These are phyloP conservation scores for Ptychobarbus kaznakovi DNA, from an alignment of 2,797 vertebrate species.

Conservation along the genomic window DNA sequence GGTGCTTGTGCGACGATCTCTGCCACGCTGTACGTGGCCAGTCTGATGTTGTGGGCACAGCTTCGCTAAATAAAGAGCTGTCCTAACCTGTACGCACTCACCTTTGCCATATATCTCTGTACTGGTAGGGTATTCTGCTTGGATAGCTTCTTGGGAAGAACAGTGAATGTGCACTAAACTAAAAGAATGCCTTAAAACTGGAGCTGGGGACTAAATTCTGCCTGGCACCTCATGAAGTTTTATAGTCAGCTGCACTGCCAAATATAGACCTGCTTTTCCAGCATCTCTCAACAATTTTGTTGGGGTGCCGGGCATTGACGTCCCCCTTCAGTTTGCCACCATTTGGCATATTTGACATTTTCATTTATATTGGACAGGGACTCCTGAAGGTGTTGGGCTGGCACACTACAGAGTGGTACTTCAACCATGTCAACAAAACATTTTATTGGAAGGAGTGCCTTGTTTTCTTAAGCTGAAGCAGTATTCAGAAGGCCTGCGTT, in stretches of 20 bases:
- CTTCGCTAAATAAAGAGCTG: slow-evolving; percentile 25
- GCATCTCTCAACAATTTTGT: slow-evolving; percentile 41
- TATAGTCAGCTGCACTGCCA: slow-evolving; percentile 40
- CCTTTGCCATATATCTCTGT: slow-evolving; percentile 65
- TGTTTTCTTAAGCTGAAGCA: slow-evolving; percentile 63
- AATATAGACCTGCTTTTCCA: slow-evolving; percentile 50
- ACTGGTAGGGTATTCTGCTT: slow-evolving; percentile 74
- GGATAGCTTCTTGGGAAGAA: slow-evolving; percentile 81
- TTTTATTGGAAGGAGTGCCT: slow-evolving; percentile 64
- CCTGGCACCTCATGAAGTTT: slow-evolving; percentile 60
- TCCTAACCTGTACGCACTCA: slow-evolving; percentile 49
- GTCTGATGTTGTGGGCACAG: slow-evolving; percentile 27
- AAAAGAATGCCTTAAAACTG: slow-evolving; percentile 64
- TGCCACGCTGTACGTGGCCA: slow-evolving; percentile 11
- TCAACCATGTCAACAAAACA: slow-evolving; percentile 61
- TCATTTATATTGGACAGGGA: slow-evolving; percentile 65
- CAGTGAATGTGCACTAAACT: slow-evolving; percentile 76
- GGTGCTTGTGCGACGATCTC: slow-evolving; percentile 51
- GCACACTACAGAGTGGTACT: slow-evolving; percentile 64
- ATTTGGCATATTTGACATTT: slow-evolving; percentile 63
- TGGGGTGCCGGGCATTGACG: slow-evolving; percentile 60
- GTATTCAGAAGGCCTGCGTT: slow-evolving; percentile 63
- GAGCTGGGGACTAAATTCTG: slow-evolving; percentile 63
- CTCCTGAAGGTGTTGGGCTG: slow-evolving; percentile 66
- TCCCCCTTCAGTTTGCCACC: slow-evolving; percentile 65